Evolutionary conservation across 64 coral and sea anemone genomes (phyloP).

Genomic region (Exaiptasia diaphana): DNA sequence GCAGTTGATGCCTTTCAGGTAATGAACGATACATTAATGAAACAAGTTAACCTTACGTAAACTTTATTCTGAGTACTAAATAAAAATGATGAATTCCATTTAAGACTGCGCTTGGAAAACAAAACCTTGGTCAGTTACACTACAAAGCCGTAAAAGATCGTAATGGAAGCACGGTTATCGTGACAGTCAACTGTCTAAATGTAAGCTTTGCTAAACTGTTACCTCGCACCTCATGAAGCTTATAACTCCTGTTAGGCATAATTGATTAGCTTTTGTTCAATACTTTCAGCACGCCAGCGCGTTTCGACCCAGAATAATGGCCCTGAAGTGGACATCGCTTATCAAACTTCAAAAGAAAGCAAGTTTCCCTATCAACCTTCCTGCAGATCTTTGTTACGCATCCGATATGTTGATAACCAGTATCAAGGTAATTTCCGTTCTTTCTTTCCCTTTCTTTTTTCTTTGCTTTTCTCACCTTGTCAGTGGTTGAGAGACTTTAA

Average conservation of each 20-base stretch:
- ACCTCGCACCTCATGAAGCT: background rate
- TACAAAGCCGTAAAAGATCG: conserved; percentile 87
- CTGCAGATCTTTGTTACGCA: conserved; percentile 72
- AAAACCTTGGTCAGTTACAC: conserved; percentile 84
- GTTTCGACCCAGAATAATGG: conserved; percentile 76
- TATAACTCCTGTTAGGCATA: background rate
- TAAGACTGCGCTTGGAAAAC: conserved; percentile 79
- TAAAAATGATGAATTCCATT: too few species aligned
- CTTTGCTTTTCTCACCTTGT: too few species aligned
- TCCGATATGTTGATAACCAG: conserved; percentile 77
- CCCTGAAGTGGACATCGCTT: conserved; percentile 81
- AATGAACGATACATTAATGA: background rate
- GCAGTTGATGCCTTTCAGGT: conserved; percentile 92
- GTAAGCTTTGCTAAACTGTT: conserved; percentile 13
- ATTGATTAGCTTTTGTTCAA: background rate
- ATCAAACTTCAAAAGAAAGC: conserved; percentile 91
- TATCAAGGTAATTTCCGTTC: conserved; percentile 68
- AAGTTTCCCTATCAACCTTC: conserved; percentile 37
- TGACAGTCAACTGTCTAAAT: conserved; percentile 70
- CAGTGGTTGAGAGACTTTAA: too few species aligned
- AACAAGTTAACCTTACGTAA: background rate
- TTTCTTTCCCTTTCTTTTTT: background rate
- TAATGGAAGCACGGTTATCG: conserved; percentile 89
- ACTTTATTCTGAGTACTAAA: background rate
- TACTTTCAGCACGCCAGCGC: conserved; percentile 60